Percentiles rank a stretch among this genome's conserved stretches.
phyloP scores from a whole-genome alignment of 2,888 invertebrate genomes.

The Lumbricus terrestris region DNA sequence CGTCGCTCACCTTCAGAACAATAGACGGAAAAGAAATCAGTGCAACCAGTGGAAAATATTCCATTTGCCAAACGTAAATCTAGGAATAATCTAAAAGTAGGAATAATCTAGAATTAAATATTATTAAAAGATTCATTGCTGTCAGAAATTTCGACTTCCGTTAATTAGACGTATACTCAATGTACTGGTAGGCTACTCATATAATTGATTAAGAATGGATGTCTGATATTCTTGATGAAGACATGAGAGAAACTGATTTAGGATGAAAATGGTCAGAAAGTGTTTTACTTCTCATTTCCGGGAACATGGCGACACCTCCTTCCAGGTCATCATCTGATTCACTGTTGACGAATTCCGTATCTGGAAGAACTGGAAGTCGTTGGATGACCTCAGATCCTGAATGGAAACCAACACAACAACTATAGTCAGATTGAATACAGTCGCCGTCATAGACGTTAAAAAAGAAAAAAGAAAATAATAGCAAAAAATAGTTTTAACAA shows the following conservation, averaged over 20 bases:
- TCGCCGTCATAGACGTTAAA: neutral
- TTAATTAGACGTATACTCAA: too few relatives aligned
- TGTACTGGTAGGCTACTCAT: too few relatives aligned
- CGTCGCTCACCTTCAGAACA: neutral
- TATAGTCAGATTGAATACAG: neutral
- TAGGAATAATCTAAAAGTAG: neutral
- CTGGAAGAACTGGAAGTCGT: neutral
- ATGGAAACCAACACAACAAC: neutral
- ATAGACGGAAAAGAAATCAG: neutral
- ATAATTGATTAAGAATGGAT: too few relatives aligned
- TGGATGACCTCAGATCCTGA: neutral
- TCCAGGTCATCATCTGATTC: constrained; percentile 4
- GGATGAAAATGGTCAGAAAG: neutral
- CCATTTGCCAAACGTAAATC: too few relatives aligned
- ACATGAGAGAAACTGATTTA: neutral
- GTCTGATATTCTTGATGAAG: neutral
- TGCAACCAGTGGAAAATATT: too few relatives aligned
- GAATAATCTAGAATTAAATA: neutral
- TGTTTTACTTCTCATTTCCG: neutral
- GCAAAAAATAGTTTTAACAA: neutral
- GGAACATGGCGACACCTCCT: neutral
- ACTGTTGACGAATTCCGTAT: neutral
- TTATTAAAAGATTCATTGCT: too few relatives aligned
- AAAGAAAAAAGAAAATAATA: neutral
- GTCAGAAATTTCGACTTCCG: too few relatives aligned